phyloP scores from a whole-genome alignment of 2,113 vertebrate species.

The Poeciliopsis retropinna region DNA sequence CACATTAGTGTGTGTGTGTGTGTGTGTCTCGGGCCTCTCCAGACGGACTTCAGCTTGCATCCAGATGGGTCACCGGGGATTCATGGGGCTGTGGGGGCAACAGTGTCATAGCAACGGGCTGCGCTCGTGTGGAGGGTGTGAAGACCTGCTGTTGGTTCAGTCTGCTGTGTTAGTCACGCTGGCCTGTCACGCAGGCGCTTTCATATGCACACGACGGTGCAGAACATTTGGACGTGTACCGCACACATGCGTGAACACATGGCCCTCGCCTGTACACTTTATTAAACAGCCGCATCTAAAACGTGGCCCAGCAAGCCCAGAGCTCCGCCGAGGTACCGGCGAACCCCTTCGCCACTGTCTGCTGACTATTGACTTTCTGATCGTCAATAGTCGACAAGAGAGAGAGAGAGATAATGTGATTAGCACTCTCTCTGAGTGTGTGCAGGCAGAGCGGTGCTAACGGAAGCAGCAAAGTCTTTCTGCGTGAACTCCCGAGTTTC shows the following conservation, averaged over 20 bases:
- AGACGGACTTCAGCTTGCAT: slow-evolving; percentile 72
- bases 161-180: slow-evolving; percentile 65
- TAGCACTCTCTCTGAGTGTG: slow-evolving; percentile 43
- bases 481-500: neutral
- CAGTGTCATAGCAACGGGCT: slow-evolving; percentile 73
- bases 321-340: neutral
- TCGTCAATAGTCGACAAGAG: neutral
- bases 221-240: slow-evolving; percentile 16
- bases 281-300: slow-evolving; percentile 7
- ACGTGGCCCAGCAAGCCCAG: slow-evolving; percentile 11
- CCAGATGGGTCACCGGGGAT: slow-evolving; percentile 75
- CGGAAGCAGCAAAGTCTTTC: neutral
- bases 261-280: neutral
- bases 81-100: slow-evolving; percentile 66
- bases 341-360: slow-evolving; percentile 9
- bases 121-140: slow-evolving; percentile 65
- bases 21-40: slow-evolving; percentile 54
- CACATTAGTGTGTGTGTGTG: neutral
- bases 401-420: slow-evolving; percentile 59
- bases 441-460: slow-evolving; percentile 9
- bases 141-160: slow-evolving; percentile 71
- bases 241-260: slow-evolving; percentile 14
- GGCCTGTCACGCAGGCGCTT: slow-evolving; percentile 11
- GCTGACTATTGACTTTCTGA: slow-evolving; percentile 47
- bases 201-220: slow-evolving; percentile 5